Evolutionary conservation across 2,797 vertebrate genomes (phyloP), one percentile per base, ranked within the genome.

Genomic region (Acipenser ruthenus): DNA sequence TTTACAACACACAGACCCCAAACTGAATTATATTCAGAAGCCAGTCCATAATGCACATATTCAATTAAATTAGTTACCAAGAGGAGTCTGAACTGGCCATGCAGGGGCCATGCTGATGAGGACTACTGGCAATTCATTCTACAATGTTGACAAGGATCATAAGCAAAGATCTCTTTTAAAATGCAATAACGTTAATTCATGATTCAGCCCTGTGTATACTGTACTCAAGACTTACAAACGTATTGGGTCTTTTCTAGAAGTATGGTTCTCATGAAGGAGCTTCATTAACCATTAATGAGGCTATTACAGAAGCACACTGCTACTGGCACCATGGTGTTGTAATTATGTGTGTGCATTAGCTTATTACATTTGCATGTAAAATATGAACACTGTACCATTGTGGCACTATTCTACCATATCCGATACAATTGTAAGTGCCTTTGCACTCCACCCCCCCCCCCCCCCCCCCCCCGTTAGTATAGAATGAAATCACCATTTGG

Each of bases 41-140:
- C 66, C 48, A 10, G 66, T 60, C 66, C 53, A 59, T 10, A 51
- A 53, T 62, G 60, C 56, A 55, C 62, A 61, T 60, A 63, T 63
- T 61, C 66, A 53, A 60, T 67, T 67, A 67, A 67, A 67, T 67
- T 67, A 67, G 60, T 47, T 50, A 67, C 66, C 66, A 55, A 62
- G 66, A 67, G 15, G 62, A 60, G 62, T 51, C 13, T 60, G 50
- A 62, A 62, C 59, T 67, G 62, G 66, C 66, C 66, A 62, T 60
- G 52, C 50, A 62, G 66, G 66, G 66, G 60, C 66, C 59, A 62
- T 67, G 55, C 6, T 58, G 9, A 12, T 58, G 55, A 58, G 12
- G 55, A n/a, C 55, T 67, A 53, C 59, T 52, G 66, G 60, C 66
- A 67, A 63, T 62, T 50, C 66, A 53, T 50, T 50, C 18, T 60